Evolutionary conservation across 2,797 vertebrate species (phyloP).

Genomic region (Erethizon dorsatum): DNA sequence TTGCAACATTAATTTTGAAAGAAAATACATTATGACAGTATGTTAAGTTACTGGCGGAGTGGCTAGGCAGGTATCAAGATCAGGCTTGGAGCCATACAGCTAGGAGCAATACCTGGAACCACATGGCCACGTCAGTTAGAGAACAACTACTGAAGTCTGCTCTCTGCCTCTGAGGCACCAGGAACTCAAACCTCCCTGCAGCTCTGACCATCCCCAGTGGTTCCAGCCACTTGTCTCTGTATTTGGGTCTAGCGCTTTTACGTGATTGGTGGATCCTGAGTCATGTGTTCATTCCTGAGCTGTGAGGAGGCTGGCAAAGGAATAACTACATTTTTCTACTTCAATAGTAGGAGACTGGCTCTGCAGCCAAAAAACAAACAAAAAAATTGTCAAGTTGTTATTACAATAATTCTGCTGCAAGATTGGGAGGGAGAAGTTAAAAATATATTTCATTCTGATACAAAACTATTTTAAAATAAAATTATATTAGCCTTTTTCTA

Average conservation of each 20-base stretch:
- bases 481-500: background rate
- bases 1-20: conserved; percentile 25
- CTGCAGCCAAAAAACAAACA: background rate
- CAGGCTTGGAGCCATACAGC: background rate
- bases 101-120: background rate
- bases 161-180: background rate
- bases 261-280: background rate
- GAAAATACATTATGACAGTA: background rate
- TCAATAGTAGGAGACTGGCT: background rate
- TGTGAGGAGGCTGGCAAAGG: background rate
- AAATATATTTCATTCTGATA: background rate
- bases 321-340: background rate
- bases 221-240: background rate
- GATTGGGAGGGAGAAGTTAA: background rate
- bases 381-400: background rate
- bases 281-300: background rate
- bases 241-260: background rate
- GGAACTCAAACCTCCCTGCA: background rate
- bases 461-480: conserved; percentile 19
- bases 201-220: background rate
- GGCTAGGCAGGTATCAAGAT: background rate
- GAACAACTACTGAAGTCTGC: background rate
- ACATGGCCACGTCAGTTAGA: background rate
- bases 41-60: background rate
- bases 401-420: background rate